A percentile compares a stretch with the other conserved stretches of the same genome.
These are phyloP conservation scores for Vulpes vulpes DNA, from an alignment of 2,113 vertebrate genomes.

Conservation along the genomic window DNA sequence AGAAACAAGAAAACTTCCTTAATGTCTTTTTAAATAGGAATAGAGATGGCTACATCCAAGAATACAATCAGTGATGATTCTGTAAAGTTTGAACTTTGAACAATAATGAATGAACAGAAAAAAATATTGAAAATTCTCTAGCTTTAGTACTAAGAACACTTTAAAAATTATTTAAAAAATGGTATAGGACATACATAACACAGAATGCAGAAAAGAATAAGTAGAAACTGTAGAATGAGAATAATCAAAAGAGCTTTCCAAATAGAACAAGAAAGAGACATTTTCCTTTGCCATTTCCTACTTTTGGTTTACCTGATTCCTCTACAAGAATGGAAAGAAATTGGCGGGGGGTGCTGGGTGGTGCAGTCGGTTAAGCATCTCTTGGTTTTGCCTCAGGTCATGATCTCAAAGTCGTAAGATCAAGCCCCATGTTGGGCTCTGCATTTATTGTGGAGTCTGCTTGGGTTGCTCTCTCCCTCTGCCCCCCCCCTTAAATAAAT, in stretches of 20 bases:
- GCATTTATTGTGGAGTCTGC: not conserved
- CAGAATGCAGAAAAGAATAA: not conserved
- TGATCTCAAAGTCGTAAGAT: not conserved
- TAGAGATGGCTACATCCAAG: not conserved
- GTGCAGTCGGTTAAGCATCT: not conserved
- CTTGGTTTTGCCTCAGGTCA: not conserved
- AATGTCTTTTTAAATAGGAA: not conserved
- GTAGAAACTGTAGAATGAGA: not conserved
- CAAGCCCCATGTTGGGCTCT: not conserved
- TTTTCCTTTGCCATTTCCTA: not conserved
- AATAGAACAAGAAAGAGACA: constrained; percentile 1
- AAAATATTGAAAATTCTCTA: not conserved
- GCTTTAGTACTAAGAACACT: not conserved
- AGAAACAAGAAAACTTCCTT: not conserved
- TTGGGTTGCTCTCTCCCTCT: not conserved
- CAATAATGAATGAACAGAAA: not conserved
- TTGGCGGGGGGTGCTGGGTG: not conserved
- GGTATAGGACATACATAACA: not conserved
- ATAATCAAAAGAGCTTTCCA: not conserved
- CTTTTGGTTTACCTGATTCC: not conserved
- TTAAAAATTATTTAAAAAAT: not conserved
- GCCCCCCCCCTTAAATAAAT: not conserved
- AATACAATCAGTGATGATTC: not conserved
- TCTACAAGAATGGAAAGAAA: not conserved
- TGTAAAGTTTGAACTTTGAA: not conserved